Conservation (phyloP, 2,797 vertebrate species). For the Oryzias dopingdopingensis region DNA sequence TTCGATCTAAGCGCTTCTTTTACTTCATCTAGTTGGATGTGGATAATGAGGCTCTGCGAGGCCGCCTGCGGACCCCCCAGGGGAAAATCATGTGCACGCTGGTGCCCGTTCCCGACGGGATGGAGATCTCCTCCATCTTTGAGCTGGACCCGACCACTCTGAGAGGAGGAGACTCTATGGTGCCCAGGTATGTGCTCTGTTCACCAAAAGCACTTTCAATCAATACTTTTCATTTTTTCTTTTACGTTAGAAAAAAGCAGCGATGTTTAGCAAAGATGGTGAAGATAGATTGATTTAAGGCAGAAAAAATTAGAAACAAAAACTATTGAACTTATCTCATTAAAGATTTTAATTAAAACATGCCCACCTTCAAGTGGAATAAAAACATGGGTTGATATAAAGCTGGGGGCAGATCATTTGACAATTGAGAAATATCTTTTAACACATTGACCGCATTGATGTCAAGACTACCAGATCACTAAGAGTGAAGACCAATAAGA, state of each 20-base stretch:
- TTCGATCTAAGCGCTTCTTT: conserved; percentile 4
- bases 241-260: not conserved
- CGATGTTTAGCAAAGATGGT: not conserved
- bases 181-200: conserved; percentile 84
- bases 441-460: conserved; percentile 33
- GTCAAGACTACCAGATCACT: conserved; percentile 28
- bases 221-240: not conserved
- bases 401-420: not conserved
- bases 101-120: conserved; percentile 95
- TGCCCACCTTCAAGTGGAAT: not conserved
- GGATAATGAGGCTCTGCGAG: conserved; percentile 88
- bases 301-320: too few species aligned
- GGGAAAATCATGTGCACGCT: conserved; percentile 95
- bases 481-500: conserved; percentile 3
- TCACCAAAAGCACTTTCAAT: not conserved
- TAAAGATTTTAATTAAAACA: not conserved
- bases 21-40: conserved; percentile 81
- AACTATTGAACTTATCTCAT: not conserved
- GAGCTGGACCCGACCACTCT: conserved; percentile 97
- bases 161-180: conserved; percentile 94
- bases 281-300: too few species aligned
- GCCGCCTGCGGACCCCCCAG: conserved; percentile 79
- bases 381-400: conserved; percentile 15
- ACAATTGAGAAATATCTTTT: conserved; percentile 29
- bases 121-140: conserved; percentile 98